A percentile compares a stretch with the other conserved stretches of the same genome.
Evolutionary conservation across 1,140 invertebrate species (phyloP).

Genomic region (Mycetomoellerius zeteki): DNA sequence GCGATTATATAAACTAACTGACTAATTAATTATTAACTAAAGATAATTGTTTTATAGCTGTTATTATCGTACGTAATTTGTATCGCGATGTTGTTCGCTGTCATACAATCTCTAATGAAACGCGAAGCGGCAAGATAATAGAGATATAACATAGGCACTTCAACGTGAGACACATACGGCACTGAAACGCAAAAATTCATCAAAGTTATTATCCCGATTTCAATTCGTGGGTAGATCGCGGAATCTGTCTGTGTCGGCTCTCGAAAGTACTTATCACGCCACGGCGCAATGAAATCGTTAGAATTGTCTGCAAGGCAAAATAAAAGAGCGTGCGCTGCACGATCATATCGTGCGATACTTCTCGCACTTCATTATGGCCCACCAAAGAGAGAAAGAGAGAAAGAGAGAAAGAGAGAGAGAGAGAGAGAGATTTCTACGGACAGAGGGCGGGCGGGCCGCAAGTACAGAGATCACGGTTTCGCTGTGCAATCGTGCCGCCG

Average conservation of each 20-base stretch:
- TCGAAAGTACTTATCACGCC: not conserved
- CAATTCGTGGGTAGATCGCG: conserved; percentile 5
- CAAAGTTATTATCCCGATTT: not conserved
- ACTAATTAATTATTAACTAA: conserved; percentile 3
- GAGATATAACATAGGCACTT: not conserved
- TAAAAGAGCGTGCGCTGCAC: conserved; percentile 25
- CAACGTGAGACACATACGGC: not conserved
- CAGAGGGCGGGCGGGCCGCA: not conserved
- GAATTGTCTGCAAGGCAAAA: conserved; percentile 38
- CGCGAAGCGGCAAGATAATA: not conserved
- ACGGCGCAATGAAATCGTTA: conserved; percentile 32
- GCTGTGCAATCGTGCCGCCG: conserved; percentile 43
- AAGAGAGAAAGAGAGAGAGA: not conserved
- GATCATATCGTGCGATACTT: conserved; percentile 43
- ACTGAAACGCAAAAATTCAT: not conserved
- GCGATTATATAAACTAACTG: not conserved
- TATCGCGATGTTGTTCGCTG: not conserved
- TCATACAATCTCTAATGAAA: not conserved
- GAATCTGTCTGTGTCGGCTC: conserved; percentile 5
- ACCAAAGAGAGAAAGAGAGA: not conserved
- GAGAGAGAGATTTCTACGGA: conserved; percentile 29
- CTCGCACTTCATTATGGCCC: conserved; percentile 49
- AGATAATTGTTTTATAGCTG: conserved; percentile 3
- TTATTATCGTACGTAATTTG: not conserved
- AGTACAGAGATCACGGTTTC: conserved; percentile 45